Evolutionary conservation across 2,888 invertebrate species (phyloP), one percentile per base, ranked within the genome.

Genomic region (Drosophila buzzatii): DNA sequence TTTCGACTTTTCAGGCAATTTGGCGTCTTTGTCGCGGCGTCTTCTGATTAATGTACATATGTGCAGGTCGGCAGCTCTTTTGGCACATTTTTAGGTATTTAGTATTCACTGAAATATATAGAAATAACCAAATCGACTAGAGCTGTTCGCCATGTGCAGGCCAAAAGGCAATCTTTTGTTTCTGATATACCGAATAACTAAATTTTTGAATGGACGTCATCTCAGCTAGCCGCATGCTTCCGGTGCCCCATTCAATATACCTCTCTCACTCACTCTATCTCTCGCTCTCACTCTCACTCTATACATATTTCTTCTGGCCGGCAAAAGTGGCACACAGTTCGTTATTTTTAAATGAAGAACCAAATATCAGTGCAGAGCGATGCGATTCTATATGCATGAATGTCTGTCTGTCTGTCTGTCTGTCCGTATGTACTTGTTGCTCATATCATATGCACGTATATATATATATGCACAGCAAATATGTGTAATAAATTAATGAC

Each of bases 311-410:
- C 41, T 20, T 55, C 60, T 55, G 70, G 55, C 70, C 61, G 62
- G 70, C 70, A 82, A 85, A 84, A 84, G 76, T 84, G 85, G 88
- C 83, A 84, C 83, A 84, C 65, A 77, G 83, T 66, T 80, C 78
- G 77, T 85, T 84, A 88, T 84, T 88, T 88, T 80, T 88, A 84
- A 88, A 88, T 85, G 70, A 80, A 82, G 75, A 82, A 81, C 81
- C 71, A 82, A 51, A 84, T 82, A 84, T 84, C 88, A 85, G 62
- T 79, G 76, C 79, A 75, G 61, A 58, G n/a, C 47, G 63, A 31
- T 75, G 78, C 76, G 77, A 79, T 77, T 79, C 76, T 81, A 52
- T 49, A 37, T n/a, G 16, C 18, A 23, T 18, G 14, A 8, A 23
- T 27, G 6, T 27, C 6, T 27, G 27, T 27, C 27, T 6, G 27